Evolutionary conservation across 2,888 invertebrate genomes (phyloP).

Genomic region (Phyto melanocephala): DNA sequence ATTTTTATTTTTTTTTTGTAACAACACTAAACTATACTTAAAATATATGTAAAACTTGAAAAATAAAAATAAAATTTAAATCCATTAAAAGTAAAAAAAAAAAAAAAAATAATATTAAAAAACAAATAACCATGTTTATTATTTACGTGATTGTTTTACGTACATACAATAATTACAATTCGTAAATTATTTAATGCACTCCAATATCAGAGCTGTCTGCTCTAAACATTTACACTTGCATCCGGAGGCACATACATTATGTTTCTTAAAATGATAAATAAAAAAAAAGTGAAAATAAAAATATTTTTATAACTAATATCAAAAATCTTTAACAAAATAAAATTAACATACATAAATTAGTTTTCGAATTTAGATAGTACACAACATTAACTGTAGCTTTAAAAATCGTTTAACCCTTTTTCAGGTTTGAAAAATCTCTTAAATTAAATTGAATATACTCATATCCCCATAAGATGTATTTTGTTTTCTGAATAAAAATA

Average conservation of each 20-base stretch:
- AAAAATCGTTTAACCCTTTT: too few relatives aligned
- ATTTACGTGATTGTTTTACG: not conserved
- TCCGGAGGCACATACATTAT: constrained; percentile 91
- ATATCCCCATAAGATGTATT: too few relatives aligned
- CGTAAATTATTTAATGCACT: constrained; percentile 62
- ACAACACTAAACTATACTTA: too few relatives aligned
- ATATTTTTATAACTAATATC: too few relatives aligned
- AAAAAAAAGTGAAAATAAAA: not conserved
- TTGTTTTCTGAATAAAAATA: too few relatives aligned
- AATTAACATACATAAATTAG: too few relatives aligned
- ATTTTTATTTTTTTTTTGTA: too few relatives aligned
- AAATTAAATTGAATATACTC: too few relatives aligned
- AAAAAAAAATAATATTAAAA: not conserved
- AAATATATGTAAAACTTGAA: not conserved
- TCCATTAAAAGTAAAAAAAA: not conserved
- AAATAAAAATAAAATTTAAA: constrained; percentile 2
- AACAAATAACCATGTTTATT: not conserved
- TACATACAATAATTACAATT: not conserved
- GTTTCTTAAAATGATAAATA: constrained; percentile 79
- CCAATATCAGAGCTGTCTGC: constrained; percentile 81
- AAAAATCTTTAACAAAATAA: too few relatives aligned
- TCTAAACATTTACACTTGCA: constrained; percentile 94
- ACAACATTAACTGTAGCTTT: too few relatives aligned
- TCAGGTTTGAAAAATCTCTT: too few relatives aligned
- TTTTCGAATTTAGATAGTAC: too few relatives aligned